Percentiles rank a stretch among this genome's conserved stretches.
These are phyloP conservation scores for Papilio elwesi DNA, from an alignment of 2,888 invertebrate genomes.

Conservation along the genomic window DNA sequence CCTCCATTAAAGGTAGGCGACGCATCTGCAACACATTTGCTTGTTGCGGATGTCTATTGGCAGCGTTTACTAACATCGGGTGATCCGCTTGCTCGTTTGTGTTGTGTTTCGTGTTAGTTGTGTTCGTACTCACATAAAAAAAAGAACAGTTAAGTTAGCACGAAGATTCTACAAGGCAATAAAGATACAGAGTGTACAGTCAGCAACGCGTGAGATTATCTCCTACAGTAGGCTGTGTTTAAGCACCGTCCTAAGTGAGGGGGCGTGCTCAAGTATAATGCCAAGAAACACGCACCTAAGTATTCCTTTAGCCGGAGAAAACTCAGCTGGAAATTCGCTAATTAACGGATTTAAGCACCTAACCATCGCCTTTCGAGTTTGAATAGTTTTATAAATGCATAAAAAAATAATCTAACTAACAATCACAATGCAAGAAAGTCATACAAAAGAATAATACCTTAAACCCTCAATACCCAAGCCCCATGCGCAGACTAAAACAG, in stretches of 20 bases:
- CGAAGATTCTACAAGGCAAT: background rate
- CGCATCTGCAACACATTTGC: no score
- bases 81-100: no score
- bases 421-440: no score
- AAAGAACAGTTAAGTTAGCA: background rate
- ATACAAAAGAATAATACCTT: no score
- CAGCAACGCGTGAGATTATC: slow-evolving; percentile 19
- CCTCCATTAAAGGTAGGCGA: no score
- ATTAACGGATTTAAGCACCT: background rate
- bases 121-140: no score
- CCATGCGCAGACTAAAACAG: slow-evolving; percentile 34
- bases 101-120: no score
- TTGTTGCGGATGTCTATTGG: no score
- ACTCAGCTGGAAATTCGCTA: slow-evolving; percentile 2
- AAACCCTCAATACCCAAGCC: slow-evolving; percentile 27
- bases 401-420: background rate
- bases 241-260: slow-evolving; percentile 16
- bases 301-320: slow-evolving; percentile 6
- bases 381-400: background rate
- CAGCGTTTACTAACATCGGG: no score
- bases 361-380: background rate
- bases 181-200: background rate
- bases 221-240: slow-evolving; percentile 11
- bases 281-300: slow-evolving; percentile 14
- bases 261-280: slow-evolving; percentile 34